These are phyloP conservation scores for Falco novaeseelandiae DNA, from an alignment of 2,797 vertebrate species.

Conservation along the genomic window DNA sequence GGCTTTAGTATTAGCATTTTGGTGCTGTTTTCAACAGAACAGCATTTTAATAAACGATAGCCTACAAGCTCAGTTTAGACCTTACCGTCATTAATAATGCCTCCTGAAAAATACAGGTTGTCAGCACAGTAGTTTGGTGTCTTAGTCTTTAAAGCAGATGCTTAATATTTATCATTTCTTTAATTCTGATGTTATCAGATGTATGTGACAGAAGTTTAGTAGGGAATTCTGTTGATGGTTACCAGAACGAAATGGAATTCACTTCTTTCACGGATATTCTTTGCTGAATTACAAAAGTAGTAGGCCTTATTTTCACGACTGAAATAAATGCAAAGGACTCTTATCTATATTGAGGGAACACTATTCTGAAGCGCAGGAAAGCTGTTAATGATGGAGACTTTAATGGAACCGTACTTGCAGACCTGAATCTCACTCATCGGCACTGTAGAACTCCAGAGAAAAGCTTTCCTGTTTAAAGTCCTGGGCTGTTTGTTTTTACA, in stretches of 20 bases:
- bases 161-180: background rate
- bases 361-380: background rate
- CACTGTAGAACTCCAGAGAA: background rate
- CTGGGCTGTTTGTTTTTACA: background rate
- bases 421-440: background rate
- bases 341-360: background rate
- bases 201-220: background rate
- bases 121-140: background rate
- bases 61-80: background rate
- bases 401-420: background rate
- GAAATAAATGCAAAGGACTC: background rate
- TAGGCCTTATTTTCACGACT: background rate
- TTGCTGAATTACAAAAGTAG: background rate
- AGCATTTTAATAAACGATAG: background rate
- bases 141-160: background rate
- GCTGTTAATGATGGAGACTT: background rate
- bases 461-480: background rate
- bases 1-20: background rate
- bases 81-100: background rate
- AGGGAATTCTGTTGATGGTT: background rate
- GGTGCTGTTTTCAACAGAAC: background rate
- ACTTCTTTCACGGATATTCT: background rate
- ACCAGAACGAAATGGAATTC: background rate
- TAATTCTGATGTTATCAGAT: background rate
- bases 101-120: background rate